Percentiles rank a stretch among this genome's conserved stretches.
Evolutionary conservation across 92 coral and sea anemone species (phyloP).

Genomic region (Scolanthus callimorphus): DNA sequence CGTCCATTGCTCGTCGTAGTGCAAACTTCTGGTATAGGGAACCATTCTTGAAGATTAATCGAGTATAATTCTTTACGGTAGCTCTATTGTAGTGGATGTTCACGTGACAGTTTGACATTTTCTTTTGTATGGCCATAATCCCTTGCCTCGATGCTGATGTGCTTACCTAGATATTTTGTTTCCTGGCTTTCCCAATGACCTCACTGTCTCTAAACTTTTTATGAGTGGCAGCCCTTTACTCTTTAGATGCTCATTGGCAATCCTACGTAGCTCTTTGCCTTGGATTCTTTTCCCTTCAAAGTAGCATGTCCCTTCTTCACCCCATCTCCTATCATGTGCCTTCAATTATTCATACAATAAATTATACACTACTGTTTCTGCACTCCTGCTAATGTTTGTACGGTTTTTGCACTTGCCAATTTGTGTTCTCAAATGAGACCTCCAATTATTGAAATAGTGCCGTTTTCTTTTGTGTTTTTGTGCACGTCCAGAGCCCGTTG

Average conservation of each 20-base stretch:
- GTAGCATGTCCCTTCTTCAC: conserved; percentile 35
- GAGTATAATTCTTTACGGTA: conserved; percentile 15
- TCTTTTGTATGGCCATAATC: neutral
- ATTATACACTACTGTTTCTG: conserved; percentile 40
- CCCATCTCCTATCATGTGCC: too few relatives aligned
- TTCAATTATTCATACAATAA: conserved; percentile 37
- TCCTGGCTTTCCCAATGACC: neutral
- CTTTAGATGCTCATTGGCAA: conserved; percentile 22
- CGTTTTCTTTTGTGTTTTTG: too few relatives aligned
- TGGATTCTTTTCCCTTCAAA: too few relatives aligned
- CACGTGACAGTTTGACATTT: neutral
- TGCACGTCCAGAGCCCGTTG: too few relatives aligned
- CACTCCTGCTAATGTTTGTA: conserved; percentile 40
- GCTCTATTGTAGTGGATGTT: conserved; percentile 17
- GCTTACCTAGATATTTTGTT: neutral
- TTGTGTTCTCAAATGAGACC: conserved; percentile 22
- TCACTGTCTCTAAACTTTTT: neutral
- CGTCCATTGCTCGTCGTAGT: conserved; percentile 36
- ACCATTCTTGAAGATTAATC: conserved; percentile 21
- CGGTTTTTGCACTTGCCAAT: conserved; percentile 16
- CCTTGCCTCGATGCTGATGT: neutral
- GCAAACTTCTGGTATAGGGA: conserved; percentile 20
- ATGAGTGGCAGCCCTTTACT: neutral
- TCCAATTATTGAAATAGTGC: conserved; percentile 20
- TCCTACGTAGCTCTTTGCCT: conserved; percentile 25